A percentile compares a stretch with the other conserved stretches of the same genome.
phyloP scores from a whole-genome alignment of 2,113 vertebrate species.

The Otis tarda region DNA sequence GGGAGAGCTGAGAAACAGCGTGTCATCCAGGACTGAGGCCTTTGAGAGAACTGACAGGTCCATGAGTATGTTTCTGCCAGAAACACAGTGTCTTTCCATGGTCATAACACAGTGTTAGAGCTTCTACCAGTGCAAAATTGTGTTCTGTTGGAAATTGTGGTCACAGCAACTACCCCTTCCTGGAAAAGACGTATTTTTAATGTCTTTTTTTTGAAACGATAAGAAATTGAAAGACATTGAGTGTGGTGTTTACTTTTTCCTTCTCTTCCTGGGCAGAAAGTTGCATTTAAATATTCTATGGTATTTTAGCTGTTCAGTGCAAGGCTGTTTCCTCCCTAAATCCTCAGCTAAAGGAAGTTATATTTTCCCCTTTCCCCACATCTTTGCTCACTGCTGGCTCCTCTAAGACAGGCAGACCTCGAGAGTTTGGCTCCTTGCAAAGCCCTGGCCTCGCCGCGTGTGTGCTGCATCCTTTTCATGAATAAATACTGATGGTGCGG shows the following conservation, averaged over 20 bases:
- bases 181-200: rapidly evolving
- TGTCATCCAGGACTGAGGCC: background rate
- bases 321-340: background rate
- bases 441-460: background rate
- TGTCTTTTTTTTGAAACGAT: background rate
- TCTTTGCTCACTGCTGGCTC: background rate
- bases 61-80: background rate
- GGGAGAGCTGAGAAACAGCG: background rate
- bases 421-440: background rate
- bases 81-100: background rate
- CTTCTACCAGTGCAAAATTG: background rate
- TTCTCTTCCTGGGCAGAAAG: background rate
- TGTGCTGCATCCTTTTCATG: background rate
- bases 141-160: background rate
- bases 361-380: background rate
- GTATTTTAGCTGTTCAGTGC: background rate
- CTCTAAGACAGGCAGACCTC: background rate
- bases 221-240: background rate
- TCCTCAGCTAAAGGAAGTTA: background rate
- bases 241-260: background rate
- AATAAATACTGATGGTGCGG: background rate
- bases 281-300: background rate
- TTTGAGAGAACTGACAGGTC: rapidly evolving
- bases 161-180: background rate
- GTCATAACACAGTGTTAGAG: background rate